Base-by-base conservation (phyloP, 2,797 vertebrate genomes). In the Smutsia gigantea region DNA sequence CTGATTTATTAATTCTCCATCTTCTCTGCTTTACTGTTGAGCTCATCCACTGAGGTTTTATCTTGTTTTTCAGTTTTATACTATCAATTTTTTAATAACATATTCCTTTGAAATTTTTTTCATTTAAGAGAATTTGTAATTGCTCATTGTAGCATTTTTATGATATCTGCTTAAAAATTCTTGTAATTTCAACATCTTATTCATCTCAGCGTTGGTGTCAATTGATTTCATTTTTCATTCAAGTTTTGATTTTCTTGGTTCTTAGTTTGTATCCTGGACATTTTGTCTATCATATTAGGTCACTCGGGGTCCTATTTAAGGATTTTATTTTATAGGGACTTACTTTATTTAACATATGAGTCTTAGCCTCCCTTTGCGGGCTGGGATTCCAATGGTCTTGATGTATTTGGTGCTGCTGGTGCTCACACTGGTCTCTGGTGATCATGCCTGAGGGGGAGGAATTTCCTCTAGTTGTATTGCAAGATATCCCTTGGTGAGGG, bases 121-220 rank as follows among this genome's bases (percentile, higher is more conserved):
- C 29, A 87, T 92, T 90, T 31, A 88, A 93, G 39, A 66, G 1
- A 81, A 93, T 71, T 79, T 75, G 3, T 88, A 64, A 64, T 74
- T 66, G 21, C 74, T 68, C 49, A n/a, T 55, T 66, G 2, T 53
- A 88, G 51, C 23, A 91, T 71, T 77, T 94, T 84, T 79, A 82
- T 87, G 59, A 90, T 81, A 6, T 42, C 85, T 86, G 27, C 4
- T 79, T 93, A 93, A 75, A 91, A 86, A 91, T 85, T 91, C 66
- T 88, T 71, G 66, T 69, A 93, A 69, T 84, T 93, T 7, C 53
- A 96, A 66, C 55, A 89, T 85, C 66, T 90, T 53, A 46, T 85
- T 96, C 42, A 42, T 31, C 27, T 66, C 46, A 25, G n/a, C 77
- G 29, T 19, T 93, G 68, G 11, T 55, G 86, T 82, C 10, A 51